Evolutionary conservation across 53 echinoderm and acorn worm species (phyloP).

Genomic region (Echinarachnius parma): DNA sequence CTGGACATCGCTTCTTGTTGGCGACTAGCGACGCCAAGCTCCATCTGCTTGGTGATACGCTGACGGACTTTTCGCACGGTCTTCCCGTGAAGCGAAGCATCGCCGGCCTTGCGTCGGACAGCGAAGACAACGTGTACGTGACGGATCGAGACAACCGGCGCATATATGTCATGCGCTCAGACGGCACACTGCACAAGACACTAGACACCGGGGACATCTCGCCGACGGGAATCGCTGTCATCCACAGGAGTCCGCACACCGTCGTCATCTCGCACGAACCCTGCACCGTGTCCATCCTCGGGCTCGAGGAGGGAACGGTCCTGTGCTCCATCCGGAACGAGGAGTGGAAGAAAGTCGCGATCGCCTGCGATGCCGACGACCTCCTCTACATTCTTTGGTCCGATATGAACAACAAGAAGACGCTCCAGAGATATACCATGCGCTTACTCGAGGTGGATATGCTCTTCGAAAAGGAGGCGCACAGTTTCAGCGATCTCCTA

Average conservation of each 20-base stretch:
- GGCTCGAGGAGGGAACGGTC: constrained; percentile 8
- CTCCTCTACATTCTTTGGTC: constrained; percentile 37
- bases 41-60: constrained; percentile 9
- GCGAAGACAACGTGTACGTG: constrained; percentile 50
- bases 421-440: constrained; percentile 30
- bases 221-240: constrained; percentile 15
- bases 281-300: constrained; percentile 15
- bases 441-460: constrained; percentile 5
- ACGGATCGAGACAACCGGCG: constrained; percentile 65
- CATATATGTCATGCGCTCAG: constrained; percentile 51
- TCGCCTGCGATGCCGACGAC: constrained; percentile 13
- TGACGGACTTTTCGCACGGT: constrained; percentile 7
- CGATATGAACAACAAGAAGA: constrained; percentile 21
- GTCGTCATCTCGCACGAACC: constrained; percentile 35
- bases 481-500: constrained; percentile 22
- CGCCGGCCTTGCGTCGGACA: constrained; percentile 27
- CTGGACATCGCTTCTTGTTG: constrained; percentile 35
- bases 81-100: constrained; percentile 22
- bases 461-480: constrained; percentile 27
- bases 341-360: constrained; percentile 30
- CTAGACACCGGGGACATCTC: constrained; percentile 43
- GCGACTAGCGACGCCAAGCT: constrained; percentile 32
- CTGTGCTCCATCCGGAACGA: constrained; percentile 30
- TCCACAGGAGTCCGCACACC: constrained; percentile 1
- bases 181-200: constrained; percentile 41